Evolutionary conservation across 2,797 vertebrate genomes (phyloP).

Genomic region (Platalea minor): DNA sequence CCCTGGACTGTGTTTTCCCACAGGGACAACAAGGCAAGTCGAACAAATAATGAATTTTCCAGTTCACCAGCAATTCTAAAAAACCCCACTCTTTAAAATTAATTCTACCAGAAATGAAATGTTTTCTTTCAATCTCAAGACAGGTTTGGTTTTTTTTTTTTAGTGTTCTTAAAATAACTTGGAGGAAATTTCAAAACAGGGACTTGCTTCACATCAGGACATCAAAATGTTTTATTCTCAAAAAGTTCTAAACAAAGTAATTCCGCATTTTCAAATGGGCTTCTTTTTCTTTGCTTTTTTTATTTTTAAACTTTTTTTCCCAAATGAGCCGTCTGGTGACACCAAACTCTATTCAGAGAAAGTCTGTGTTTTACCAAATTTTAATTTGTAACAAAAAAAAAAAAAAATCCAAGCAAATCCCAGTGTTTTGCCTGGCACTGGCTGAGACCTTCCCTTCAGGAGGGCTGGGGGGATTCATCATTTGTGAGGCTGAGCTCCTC

Average conservation of each 20-base stretch:
- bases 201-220: not conserved
- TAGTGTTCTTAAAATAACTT: not conserved
- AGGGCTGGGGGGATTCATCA: not conserved
- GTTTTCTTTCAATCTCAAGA: constrained; percentile 19
- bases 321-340: not conserved
- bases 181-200: not conserved
- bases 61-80: not conserved
- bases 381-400: not conserved
- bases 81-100: not conserved
- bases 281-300: not conserved
- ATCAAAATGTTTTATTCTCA: not conserved
- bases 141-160: not conserved
- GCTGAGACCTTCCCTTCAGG: not conserved
- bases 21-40: not conserved
- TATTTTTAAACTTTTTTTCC: not conserved
- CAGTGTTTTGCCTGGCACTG: not conserved
- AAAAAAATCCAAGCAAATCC: not conserved
- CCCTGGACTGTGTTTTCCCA: not conserved
- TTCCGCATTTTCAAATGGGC: not conserved
- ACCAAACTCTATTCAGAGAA: not conserved
- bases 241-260: not conserved
- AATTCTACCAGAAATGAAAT: constrained; percentile 17
- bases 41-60: constrained; percentile 25
- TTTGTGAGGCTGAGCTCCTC: not conserved
- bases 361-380: not conserved